Conservation (phyloP, 2,888 invertebrate genomes). For the Hypsopygia costalis region DNA sequence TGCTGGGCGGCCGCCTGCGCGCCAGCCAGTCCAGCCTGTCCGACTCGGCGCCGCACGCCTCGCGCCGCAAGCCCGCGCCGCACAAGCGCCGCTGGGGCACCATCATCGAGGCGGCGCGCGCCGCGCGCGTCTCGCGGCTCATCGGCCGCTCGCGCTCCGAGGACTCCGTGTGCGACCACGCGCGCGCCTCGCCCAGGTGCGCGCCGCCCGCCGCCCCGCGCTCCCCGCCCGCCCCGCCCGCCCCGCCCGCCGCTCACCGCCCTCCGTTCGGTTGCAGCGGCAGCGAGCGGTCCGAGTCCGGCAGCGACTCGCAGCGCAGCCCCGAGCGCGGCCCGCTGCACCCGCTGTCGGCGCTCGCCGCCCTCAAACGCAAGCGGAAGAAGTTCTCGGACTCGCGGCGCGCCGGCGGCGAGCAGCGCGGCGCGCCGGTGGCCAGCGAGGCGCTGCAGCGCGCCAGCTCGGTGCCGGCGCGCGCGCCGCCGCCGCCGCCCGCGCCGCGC, state of each 20-base stretch:
- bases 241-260: background rate
- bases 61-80: slow-evolving; percentile 66
- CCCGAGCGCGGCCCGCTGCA: slow-evolving; percentile 62
- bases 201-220: background rate
- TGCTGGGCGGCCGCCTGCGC: slow-evolving; percentile 82
- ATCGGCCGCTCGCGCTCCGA: slow-evolving; percentile 90
- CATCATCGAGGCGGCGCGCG: slow-evolving; percentile 92
- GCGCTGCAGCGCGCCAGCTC: slow-evolving; percentile 49
- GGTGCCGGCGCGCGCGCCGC: slow-evolving; percentile 62
- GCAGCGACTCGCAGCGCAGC: slow-evolving; percentile 86
- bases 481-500: slow-evolving; percentile 31
- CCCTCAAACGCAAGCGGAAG: slow-evolving; percentile 89
- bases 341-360: slow-evolving; percentile 83
- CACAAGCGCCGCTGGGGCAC: slow-evolving; percentile 92
- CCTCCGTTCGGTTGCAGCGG: slow-evolving; percentile 37
- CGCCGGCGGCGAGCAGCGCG: slow-evolving; percentile 59
- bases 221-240: background rate
- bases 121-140: slow-evolving; percentile 88
- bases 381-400: slow-evolving; percentile 91
- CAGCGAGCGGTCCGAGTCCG: slow-evolving; percentile 85
- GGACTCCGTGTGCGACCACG: slow-evolving; percentile 87
- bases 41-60: slow-evolving; percentile 35
- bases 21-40: slow-evolving; percentile 64
- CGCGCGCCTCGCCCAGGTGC: slow-evolving; percentile 77
- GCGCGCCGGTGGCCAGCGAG: slow-evolving; percentile 26